A percentile compares a stretch with the other conserved stretches of the same genome.
These are phyloP conservation scores for Crotalus horridus DNA, from an alignment of 2,113 vertebrate genomes.

Conservation along the genomic window DNA sequence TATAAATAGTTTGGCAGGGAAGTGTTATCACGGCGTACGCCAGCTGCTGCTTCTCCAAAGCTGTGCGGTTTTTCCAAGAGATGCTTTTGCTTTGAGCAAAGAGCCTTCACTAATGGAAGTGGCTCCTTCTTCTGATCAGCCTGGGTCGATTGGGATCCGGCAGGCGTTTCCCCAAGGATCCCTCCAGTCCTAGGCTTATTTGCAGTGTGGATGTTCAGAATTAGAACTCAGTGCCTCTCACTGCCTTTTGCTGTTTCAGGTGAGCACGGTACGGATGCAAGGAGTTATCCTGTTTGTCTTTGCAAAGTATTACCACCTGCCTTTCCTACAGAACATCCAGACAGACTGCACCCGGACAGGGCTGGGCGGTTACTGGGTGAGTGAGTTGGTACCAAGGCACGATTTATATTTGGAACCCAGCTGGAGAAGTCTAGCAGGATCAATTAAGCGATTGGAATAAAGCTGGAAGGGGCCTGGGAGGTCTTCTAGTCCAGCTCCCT, in stretches of 20 bases:
- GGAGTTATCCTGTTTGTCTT: slow-evolving; percentile 92
- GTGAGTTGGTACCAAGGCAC: slow-evolving; percentile 38
- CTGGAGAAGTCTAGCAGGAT: neutral
- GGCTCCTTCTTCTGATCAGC: neutral
- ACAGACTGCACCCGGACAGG: slow-evolving; percentile 90
- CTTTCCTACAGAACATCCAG: slow-evolving; percentile 83
- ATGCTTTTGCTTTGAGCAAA: neutral
- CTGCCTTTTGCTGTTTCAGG: slow-evolving; percentile 63
- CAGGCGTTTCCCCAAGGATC: neutral
- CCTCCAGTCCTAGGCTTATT: neutral
- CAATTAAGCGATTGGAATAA: too few species aligned
- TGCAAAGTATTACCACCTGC: slow-evolving; percentile 87
- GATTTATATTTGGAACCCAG: neutral
- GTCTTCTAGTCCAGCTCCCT: too few species aligned
- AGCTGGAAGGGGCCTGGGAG: too few species aligned
- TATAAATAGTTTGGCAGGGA: neutral
- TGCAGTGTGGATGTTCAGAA: neutral
- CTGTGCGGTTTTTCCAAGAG: neutral
- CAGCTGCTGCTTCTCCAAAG: neutral
- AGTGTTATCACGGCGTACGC: neutral
- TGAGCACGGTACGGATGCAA: slow-evolving; percentile 95
- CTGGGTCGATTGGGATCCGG: too few species aligned
- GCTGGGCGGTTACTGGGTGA: slow-evolving; percentile 81
- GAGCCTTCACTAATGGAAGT: neutral
- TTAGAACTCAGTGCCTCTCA: neutral